Evolutionary conservation across 2,888 invertebrate species (phyloP).

Genomic region (Eustalomyia histrio): DNA sequence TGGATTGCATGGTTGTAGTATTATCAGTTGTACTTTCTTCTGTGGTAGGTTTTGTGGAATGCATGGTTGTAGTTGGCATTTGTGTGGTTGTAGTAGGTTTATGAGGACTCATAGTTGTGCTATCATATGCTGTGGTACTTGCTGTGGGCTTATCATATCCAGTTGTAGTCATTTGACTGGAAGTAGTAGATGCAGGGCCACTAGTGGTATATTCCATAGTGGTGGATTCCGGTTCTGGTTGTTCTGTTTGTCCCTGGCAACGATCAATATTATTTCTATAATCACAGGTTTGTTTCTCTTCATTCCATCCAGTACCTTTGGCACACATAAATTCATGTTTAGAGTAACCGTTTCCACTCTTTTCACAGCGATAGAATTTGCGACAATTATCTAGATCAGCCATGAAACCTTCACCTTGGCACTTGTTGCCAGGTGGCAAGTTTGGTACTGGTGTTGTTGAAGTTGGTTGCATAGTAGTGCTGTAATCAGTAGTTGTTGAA

Average conservation of each 20-base stretch:
- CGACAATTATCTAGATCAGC: slow-evolving; percentile 82
- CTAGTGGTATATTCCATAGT: slow-evolving; percentile 38
- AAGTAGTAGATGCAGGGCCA: slow-evolving; percentile 47
- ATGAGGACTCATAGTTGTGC: slow-evolving; percentile 50
- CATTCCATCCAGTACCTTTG: slow-evolving; percentile 85
- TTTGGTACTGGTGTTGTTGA: slow-evolving; percentile 72
- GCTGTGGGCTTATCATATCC: slow-evolving; percentile 44
- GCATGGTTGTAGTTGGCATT: slow-evolving; percentile 31
- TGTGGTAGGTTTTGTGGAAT: slow-evolving; percentile 41
- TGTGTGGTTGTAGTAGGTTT: slow-evolving; percentile 34
- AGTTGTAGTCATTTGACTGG: slow-evolving; percentile 62
- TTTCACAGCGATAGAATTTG: slow-evolving; percentile 83
- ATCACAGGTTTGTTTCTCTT: slow-evolving; percentile 82
- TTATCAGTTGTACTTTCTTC: slow-evolving; percentile 53
- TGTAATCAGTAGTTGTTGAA: slow-evolving; percentile 66
- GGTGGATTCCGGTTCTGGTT: slow-evolving; percentile 62
- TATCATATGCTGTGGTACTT: slow-evolving; percentile 2
- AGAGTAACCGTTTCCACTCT: slow-evolving; percentile 78
- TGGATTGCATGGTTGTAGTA: slow-evolving; percentile 67
- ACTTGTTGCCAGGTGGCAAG: slow-evolving; percentile 77
- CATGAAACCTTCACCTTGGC: slow-evolving; percentile 83
- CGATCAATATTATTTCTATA: slow-evolving; percentile 78
- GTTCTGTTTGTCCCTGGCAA: slow-evolving; percentile 71
- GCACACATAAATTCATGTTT: slow-evolving; percentile 83
- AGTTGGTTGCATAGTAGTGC: slow-evolving; percentile 67